Base-by-base conservation (phyloP, 30 jellyfish, hydroid and myxozoan genomes). In the Mastigias papua region DNA sequence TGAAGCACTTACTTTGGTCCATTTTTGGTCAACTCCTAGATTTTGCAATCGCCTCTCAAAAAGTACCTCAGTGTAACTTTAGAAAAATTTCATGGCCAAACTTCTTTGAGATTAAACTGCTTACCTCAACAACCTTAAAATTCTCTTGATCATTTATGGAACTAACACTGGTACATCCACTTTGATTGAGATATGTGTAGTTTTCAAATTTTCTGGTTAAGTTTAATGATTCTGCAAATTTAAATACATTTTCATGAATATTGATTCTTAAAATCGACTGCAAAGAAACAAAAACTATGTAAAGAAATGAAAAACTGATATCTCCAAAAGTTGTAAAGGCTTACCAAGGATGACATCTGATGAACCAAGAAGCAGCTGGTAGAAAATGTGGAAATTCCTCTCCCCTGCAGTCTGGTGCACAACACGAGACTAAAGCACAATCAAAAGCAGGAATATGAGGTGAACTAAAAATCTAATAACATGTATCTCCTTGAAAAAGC, bases 321-420 rank as follows among this genome's bases (percentile, higher is more conserved):
- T n/a, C n/a, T n/a, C n/a, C 16, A 5, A 21, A 48, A 37, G 11
- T 37, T 37, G 11, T 20, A 1, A 10, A 51, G n/a, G 69, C 97
- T 35, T 29, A 94, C 99, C 94, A 19, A 95, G 73, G 57, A 84
- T 81, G 10, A 30, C 63, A 23, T 90, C 98, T 0, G 96, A 80
- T 62, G 95, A 95, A 16, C 99, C 99, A 32, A 84, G 83, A 1
- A 95, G 75, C 7, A 95, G 84, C 25, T 95, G 94, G 48, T 95
- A 95, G 82, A 95, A 95, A 8, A 90, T 73, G 63, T 95, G 99
- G 35, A 95, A 95, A 69, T 95, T 95, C 73, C 99, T 57, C 69
- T 95, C 99, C 6, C 98, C 99, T 0, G 78, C 21, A 11, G 97
- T 87, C 77, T 95, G 99, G 65, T 88, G 97, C 37, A 95, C 97